Conservation (phyloP, 2,888 invertebrate species). For the Cremastinae sp. region DNA sequence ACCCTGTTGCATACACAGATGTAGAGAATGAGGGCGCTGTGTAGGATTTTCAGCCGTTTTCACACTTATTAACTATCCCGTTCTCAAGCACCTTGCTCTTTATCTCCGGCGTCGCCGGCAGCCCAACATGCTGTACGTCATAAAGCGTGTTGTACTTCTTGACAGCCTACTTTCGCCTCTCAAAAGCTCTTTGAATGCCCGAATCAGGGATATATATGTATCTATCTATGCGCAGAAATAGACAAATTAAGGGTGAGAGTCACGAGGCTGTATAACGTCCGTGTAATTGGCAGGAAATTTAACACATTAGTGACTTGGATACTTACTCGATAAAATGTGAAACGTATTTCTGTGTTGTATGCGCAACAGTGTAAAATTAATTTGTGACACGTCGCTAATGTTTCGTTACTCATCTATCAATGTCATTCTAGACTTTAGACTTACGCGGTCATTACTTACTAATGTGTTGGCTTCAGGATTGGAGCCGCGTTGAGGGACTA, state of each 20-base stretch:
- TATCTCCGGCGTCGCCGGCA: constrained; percentile 25
- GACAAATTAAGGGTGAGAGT: constrained; percentile 42
- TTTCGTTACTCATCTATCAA: constrained; percentile 31
- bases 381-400: constrained; percentile 55
- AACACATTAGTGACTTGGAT: constrained; percentile 12
- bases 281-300: constrained; percentile 63
- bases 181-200: constrained; percentile 58
- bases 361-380: constrained; percentile 56
- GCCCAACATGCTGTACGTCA: constrained; percentile 56
- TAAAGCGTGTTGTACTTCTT: constrained; percentile 66
- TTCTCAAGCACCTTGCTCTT: constrained; percentile 56
- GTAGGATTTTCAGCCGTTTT: constrained; percentile 52
- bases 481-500: no score
- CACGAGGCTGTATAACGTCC: constrained; percentile 47
- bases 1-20: constrained; percentile 40
- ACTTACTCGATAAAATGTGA: constrained; percentile 23
- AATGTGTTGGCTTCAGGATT: no score
- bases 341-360: constrained; percentile 11
- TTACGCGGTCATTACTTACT: no score
- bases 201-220: constrained; percentile 31
- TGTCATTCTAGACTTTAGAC: no score
- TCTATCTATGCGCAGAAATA: constrained; percentile 29
- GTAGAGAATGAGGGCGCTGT: constrained; percentile 38
- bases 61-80: constrained; percentile 66
- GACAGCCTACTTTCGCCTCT: constrained; percentile 62